Base-by-base conservation (phyloP, 2,113 vertebrate genomes). In the Morone saxatilis region DNA sequence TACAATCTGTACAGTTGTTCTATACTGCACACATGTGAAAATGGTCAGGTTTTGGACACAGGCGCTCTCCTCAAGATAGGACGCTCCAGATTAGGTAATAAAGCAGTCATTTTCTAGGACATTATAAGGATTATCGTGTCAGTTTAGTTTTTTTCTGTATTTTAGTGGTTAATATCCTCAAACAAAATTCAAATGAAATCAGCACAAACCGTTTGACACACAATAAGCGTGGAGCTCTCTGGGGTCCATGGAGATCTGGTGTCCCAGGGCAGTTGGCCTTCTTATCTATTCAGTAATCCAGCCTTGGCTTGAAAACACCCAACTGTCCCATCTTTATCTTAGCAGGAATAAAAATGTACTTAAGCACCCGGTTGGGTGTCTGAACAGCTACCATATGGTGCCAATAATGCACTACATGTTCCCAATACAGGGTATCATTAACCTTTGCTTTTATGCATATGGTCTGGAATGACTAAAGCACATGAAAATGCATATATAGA, bases 361-460 rank as follows among this genome's bases (percentile, higher is more conserved):
- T 14, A 67, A 50, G 20, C 13, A 53, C 13, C 6, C 0, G 0
- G 8, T 31, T 38, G 3, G 7, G n/a, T 65, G 40, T 53, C 41
- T 69, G 38, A 45, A 69, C 14, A n/a, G n/a, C 13, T 13, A 53
- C 63, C 51, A 71, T 50, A 20, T 14, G 47, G 66, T 62, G 48
- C 50, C 43, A 74, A 54, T 22, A 78, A 43, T 47, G 43, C 17
- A 43, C 13, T 53, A 31, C 11, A 71, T 65, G 22, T 47, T 70
- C 9, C 8, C 16, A 75, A 0, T 71, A 76, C 41, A 82, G 6
- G 60, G 22, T 20, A 25, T 70, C n/a, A 25, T 63, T 53, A 73
- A 50, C 7, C 2, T 4, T n/a, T 47, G 0, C 6, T 61, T 47
- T 57, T n/a, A n/a, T 54, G 69, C 62, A 38, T 31, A 0, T n/a